A percentile compares a stretch with the other conserved stretches of the same genome.
Evolutionary conservation across 2,113 vertebrate species (phyloP).

Genomic region (Indicator maculatus): DNA sequence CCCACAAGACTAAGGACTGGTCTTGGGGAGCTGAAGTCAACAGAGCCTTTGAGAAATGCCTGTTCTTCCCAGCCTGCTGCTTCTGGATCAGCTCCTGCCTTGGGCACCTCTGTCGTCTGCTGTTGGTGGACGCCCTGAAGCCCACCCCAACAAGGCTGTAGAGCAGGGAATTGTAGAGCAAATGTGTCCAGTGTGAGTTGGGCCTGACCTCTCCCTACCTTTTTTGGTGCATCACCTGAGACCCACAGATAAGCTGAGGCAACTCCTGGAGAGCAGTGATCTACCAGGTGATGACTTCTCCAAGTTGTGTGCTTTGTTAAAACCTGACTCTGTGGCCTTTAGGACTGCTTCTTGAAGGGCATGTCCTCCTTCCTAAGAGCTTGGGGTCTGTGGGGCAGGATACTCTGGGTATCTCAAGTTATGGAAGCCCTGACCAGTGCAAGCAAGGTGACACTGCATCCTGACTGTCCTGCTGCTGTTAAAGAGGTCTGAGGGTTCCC

Average conservation of each 20-base stretch:
- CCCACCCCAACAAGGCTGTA: not conserved
- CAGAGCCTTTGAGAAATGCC: not conserved
- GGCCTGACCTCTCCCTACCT: not conserved
- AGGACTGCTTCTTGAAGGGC: not conserved
- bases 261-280: fast-evolving
- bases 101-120: not conserved
- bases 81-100: not conserved
- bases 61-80: not conserved
- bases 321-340: fast-evolving
- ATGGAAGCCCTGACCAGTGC: not conserved
- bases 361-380: not conserved
- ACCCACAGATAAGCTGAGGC: not conserved
- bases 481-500: not conserved
- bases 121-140: not conserved
- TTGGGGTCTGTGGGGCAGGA: not conserved
- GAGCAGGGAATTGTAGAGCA: not conserved
- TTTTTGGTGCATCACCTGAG: not conserved
- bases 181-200: not conserved
- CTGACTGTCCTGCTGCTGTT: not conserved
- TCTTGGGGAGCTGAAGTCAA: not conserved
- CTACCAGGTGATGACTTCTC: not conserved
- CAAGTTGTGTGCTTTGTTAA: fast-evolving
- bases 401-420: not conserved
- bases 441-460: not conserved
- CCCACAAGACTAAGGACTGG: not conserved